Evolutionary conservation across 2,888 invertebrate genomes (phyloP).

Genomic region (Pycnomerus fuliginosus): DNA sequence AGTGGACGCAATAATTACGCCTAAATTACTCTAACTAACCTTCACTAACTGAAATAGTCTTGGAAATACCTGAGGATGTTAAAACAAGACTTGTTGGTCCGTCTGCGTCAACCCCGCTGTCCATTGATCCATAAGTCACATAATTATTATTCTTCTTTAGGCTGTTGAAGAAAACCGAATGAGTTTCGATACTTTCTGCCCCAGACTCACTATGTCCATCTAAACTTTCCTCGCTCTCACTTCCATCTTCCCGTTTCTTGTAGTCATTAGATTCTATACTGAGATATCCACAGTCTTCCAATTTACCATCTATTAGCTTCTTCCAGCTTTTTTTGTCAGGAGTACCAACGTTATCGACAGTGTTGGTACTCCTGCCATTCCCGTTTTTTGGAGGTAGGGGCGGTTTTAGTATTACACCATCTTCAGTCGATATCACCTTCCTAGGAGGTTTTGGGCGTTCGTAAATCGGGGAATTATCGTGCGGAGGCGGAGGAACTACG

Average conservation of each 20-base stretch:
- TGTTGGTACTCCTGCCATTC: constrained; percentile 63
- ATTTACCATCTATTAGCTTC: constrained; percentile 30
- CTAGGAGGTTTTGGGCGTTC: constrained; percentile 63
- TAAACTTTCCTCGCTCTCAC: constrained; percentile 78
- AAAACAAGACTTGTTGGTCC: too few relatives aligned
- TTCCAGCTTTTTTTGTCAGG: constrained; percentile 32
- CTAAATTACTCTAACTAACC: too few relatives aligned
- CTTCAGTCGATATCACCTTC: constrained; percentile 49
- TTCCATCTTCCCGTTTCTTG: constrained; percentile 49
- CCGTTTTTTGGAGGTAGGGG: constrained; percentile 65
- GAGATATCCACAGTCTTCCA: constrained; percentile 79
- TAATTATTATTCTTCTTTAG: constrained; percentile 50
- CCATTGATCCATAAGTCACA: constrained; percentile 42
- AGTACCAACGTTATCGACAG: constrained; percentile 20
- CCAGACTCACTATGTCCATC: constrained; percentile 84
- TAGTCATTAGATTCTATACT: constrained; percentile 77
- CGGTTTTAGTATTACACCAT: constrained; percentile 40
- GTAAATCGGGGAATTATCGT: constrained; percentile 57
- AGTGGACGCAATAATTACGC: too few relatives aligned
- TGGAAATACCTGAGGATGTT: too few relatives aligned
- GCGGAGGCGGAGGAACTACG: constrained; percentile 65
- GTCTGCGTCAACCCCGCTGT: constrained; percentile 49
- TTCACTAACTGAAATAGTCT: too few relatives aligned
- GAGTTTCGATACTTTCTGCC: constrained; percentile 83
- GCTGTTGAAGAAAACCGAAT: constrained; percentile 82